These are phyloP conservation scores for Nebria salina DNA, from an alignment of 2,888 invertebrate species.

Conservation along the genomic window DNA sequence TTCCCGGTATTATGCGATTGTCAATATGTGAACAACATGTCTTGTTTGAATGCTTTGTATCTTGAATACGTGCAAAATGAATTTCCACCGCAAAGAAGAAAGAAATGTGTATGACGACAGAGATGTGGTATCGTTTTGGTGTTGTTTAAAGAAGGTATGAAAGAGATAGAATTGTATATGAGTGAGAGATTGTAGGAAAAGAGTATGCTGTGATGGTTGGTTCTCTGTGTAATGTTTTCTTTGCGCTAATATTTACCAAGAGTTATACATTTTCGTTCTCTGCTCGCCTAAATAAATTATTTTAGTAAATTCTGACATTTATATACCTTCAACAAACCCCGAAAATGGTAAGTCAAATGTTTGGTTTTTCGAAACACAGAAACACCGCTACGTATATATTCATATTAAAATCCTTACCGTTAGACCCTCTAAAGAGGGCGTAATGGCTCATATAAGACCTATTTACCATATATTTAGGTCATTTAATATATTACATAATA, in stretches of 20 bases:
- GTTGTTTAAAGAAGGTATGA: neutral
- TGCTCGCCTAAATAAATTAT: constrained; percentile 62
- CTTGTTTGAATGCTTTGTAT: constrained; percentile 1
- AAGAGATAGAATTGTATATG: constrained; percentile 55
- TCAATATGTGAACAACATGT: neutral
- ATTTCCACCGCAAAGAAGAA: neutral
- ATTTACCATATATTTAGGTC: too few relatives aligned
- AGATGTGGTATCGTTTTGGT: neutral
- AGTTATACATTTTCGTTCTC: constrained; percentile 63
- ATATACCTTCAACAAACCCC: constrained; percentile 52
- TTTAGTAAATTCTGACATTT: constrained; percentile 63
- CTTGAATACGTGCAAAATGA: neutral
- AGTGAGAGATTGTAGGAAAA: constrained; percentile 51
- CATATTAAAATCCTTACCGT: neutral
- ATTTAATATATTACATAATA: too few relatives aligned
- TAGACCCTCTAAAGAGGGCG: neutral
- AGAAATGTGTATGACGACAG: neutral
- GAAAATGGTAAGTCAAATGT: constrained; percentile 61
- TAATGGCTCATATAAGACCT: neutral
- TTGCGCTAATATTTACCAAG: constrained; percentile 64
- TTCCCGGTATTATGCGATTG: neutral
- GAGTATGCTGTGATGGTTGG: constrained; percentile 57
- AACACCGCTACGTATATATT: neutral
- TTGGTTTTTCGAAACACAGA: constrained; percentile 53
- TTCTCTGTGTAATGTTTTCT: constrained; percentile 56